Percentiles rank a stretch among this genome's conserved stretches.
These are phyloP conservation scores for Troides helena DNA, from an alignment of 2,888 invertebrate species.

Conservation along the genomic window DNA sequence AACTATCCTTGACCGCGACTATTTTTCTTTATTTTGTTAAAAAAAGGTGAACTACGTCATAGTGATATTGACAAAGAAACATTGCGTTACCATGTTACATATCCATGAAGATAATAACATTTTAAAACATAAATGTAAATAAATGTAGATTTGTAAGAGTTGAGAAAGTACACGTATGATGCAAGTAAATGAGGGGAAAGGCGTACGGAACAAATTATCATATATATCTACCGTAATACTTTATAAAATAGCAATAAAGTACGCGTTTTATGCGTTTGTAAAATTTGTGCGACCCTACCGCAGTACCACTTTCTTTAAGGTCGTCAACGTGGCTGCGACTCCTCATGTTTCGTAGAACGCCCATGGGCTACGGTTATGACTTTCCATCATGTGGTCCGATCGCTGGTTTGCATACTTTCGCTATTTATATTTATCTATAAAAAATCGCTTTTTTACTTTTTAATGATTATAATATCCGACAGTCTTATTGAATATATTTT, in stretches of 20 bases:
- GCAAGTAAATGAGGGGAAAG: not conserved
- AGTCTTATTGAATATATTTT: no score
- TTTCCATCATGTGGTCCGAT: no score
- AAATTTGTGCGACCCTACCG: not conserved
- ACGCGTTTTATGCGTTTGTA: not conserved
- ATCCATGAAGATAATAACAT: not conserved
- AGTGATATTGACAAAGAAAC: not conserved
- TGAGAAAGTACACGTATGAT: not conserved
- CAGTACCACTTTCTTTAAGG: no score
- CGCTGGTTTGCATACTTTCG: no score
- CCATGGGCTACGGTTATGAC: no score
- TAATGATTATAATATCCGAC: no score
- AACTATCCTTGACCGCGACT: not conserved
- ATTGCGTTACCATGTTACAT: not conserved
- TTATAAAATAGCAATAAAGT: not conserved
- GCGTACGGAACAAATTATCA: not conserved
- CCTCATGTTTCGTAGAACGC: no score
- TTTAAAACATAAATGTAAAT: not conserved
- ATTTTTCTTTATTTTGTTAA: not conserved
- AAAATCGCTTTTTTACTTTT: no score
- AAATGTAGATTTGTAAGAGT: slow-evolving; percentile 30
- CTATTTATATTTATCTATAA: no score
- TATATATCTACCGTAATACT: not conserved
- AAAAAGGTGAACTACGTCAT: not conserved
- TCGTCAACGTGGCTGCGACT: no score